Evolutionary conservation across 2,113 vertebrate species (phyloP).

Genomic region (Maccullochella peelii): DNA sequence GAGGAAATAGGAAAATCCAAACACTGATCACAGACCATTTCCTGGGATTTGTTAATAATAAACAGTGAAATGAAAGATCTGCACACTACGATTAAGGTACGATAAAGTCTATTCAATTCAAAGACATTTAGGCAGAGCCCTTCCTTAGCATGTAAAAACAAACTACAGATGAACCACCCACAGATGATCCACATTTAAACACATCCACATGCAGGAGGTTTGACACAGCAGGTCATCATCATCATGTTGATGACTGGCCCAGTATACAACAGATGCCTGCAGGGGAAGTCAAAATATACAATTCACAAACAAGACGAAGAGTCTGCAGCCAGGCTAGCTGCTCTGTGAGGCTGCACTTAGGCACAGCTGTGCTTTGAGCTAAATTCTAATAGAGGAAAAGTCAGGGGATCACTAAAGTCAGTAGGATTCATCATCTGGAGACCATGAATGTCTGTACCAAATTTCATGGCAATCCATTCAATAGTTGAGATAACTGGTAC

Average conservation of each 20-base stretch:
- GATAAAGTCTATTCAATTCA: neutral
- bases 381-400: neutral
- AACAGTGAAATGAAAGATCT: neutral
- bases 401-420: too few relatives aligned
- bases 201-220: neutral
- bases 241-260: neutral
- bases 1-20: neutral
- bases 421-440: too few relatives aligned
- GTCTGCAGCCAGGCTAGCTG: too few relatives aligned
- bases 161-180: neutral
- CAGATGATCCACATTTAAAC: neutral
- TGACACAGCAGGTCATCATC: neutral
- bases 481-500: too few relatives aligned
- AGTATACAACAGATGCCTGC: neutral
- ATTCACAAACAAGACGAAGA: neutral
- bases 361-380: neutral
- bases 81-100: neutral
- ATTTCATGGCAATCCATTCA: too few relatives aligned
- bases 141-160: neutral
- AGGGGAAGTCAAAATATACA: neutral
- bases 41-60: neutral
- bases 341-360: neutral
- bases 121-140: neutral
- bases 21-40: neutral
- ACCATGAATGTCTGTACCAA: too few relatives aligned